Evolutionary conservation across 2,113 vertebrate genomes (phyloP), one percentile per base, ranked within the genome.

Genomic region (Ceyx melanurus): DNA sequence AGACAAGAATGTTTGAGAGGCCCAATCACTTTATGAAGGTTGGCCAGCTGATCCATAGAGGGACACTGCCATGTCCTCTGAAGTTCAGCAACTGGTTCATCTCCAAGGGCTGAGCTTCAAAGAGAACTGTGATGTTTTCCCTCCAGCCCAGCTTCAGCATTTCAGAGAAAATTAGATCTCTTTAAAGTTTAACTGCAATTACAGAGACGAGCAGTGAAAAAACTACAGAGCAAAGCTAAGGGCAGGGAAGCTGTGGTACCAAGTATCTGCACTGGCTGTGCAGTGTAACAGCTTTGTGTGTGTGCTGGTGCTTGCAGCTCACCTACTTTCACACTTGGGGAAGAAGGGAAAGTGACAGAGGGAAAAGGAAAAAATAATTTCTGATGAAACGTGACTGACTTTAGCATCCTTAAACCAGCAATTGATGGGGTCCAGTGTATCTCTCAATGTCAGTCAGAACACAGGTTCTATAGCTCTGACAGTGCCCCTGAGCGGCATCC

Each of bases 161-260:
- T 93, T 93, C 88, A 93, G 78, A 96, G 60, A 70, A 89, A 82
- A 85, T 35, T 5, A 45, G 21, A 88, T 58, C 65, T 56, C 91
- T 94, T 94, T 93, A 90, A 93, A 91, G 67, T 93, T 92, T 85
- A 92, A 74, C 67, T 86, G 87, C 87, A 94, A 82, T 94, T 91
- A 92, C 85, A 74, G 48, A 82, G 75, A 93, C 35, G 64, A 93
- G 64, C 87, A 92, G 40, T 45, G 46, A 79, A 80, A 92, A 92
- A 91, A 53, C 37, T 56, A 7, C 57, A 71, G 87, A 89, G 82
- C 89, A 89, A 93, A 93, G 91, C 84, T 94, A 93, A 89, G 82
- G 67, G 56, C 72, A 81, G 9, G 48, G 91, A 60, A 91, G 61
- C 87, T 83, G 56, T 31, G 75, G 82, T 84, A 87, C 77, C 57